Evolutionary conservation across 2,113 vertebrate species (phyloP).

Genomic region (Nibea albiflora): DNA sequence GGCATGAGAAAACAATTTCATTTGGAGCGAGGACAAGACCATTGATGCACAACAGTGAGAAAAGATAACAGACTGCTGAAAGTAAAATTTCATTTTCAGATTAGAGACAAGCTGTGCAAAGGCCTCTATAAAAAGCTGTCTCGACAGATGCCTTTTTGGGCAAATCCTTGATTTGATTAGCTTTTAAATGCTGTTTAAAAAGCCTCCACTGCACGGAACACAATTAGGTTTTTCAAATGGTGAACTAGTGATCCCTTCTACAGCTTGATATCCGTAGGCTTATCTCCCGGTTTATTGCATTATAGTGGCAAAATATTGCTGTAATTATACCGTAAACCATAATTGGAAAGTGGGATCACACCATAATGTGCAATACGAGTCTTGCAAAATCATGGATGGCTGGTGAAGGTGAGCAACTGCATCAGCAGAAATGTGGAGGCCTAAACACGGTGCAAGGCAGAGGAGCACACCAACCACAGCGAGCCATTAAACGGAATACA

Average conservation of each 20-base stretch:
- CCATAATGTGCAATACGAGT: constrained; percentile 50
- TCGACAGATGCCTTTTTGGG: constrained; percentile 79
- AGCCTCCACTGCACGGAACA: constrained; percentile 64
- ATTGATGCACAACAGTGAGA: constrained; percentile 70
- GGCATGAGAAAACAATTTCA: constrained; percentile 76
- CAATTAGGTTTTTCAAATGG: constrained; percentile 78
- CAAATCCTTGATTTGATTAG: constrained; percentile 81
- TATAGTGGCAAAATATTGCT: constrained; percentile 74
- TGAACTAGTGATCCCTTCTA: constrained; percentile 73
- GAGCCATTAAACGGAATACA: constrained; percentile 39
- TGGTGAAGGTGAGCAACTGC: constrained; percentile 29
- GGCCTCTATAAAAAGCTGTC: constrained; percentile 70
- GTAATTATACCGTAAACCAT: constrained; percentile 79
- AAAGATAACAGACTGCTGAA: constrained; percentile 75
- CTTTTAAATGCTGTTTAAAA: constrained; percentile 81
- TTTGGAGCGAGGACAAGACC: constrained; percentile 72
- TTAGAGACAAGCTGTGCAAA: constrained; percentile 76
- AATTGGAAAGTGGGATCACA: constrained; percentile 61
- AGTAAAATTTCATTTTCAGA: constrained; percentile 80
- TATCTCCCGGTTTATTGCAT: constrained; percentile 65
- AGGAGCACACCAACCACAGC: neutral
- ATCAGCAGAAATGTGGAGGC: constrained; percentile 11
- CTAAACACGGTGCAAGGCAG: neutral
- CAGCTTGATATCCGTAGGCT: constrained; percentile 69
- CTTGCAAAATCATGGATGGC: constrained; percentile 23